These are phyloP conservation scores for Dufourea novaeangliae DNA, from an alignment of 1,140 invertebrate genomes.

Conservation along the genomic window DNA sequence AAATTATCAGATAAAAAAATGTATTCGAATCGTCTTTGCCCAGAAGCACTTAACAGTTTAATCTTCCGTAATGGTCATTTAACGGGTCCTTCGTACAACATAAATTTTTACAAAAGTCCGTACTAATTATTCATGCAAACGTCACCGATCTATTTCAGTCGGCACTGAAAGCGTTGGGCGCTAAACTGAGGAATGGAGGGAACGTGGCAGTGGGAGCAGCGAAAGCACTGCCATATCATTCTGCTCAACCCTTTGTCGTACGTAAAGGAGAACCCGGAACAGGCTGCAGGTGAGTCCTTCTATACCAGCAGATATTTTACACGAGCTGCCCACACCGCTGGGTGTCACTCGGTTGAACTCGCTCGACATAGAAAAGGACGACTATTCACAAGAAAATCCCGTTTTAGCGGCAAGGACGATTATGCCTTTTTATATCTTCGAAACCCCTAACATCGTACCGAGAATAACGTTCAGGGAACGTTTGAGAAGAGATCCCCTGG, in stretches of 20 bases:
- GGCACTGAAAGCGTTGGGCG: constrained; percentile 64
- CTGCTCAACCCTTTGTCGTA: constrained; percentile 78
- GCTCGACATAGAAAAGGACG: constrained; percentile 19
- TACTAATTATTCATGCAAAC: constrained; percentile 10
- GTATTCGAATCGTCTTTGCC: too few species aligned
- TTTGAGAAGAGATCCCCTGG: constrained; percentile 18
- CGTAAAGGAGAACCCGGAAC: constrained; percentile 77
- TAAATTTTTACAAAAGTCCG: background rate
- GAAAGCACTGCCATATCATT: constrained; percentile 80
- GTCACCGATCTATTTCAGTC: constrained; percentile 47
- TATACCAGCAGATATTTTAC: constrained; percentile 57
- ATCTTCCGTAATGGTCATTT: too few species aligned
- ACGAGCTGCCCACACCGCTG: constrained; percentile 19
- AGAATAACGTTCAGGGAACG: constrained; percentile 20
- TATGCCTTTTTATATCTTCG: constrained; percentile 41
- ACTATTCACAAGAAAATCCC: constrained; percentile 43
- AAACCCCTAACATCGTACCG: constrained; percentile 42
- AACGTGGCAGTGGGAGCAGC: constrained; percentile 80
- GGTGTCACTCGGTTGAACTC: constrained; percentile 36
- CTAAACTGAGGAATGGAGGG: constrained; percentile 80
- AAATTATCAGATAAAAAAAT: too few species aligned
- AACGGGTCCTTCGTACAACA: background rate
- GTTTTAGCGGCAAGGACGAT: constrained; percentile 48
- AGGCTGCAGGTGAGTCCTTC: constrained; percentile 72
- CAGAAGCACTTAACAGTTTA: too few species aligned